Conservation (phyloP, 2,113 vertebrate genomes). For the Poeciliopsis occidentalis region DNA sequence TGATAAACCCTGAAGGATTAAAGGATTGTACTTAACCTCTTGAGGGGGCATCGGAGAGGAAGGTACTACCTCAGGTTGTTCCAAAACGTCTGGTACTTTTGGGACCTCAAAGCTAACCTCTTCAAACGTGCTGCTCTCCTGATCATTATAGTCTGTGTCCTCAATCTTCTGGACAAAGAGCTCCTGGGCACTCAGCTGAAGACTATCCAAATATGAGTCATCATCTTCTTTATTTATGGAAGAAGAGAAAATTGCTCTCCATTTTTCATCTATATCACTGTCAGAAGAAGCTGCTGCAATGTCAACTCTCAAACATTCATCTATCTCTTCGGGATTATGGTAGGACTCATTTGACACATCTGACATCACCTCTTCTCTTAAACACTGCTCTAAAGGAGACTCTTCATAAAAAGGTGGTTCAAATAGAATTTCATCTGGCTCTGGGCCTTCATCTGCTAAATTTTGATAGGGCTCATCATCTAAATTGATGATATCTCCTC, state of each 20-base stretch:
- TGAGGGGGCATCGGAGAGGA: slow-evolving; percentile 45
- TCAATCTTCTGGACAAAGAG: slow-evolving; percentile 80
- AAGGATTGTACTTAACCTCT: slow-evolving; percentile 72
- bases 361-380: slow-evolving; percentile 75
- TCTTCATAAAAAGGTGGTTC: slow-evolving; percentile 56
- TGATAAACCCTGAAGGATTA: slow-evolving; percentile 71
- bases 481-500: slow-evolving; percentile 18
- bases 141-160: slow-evolving; percentile 45
- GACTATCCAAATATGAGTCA: slow-evolving; percentile 80
- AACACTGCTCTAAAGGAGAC: slow-evolving; percentile 66
- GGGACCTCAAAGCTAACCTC: slow-evolving; percentile 57
- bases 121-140: slow-evolving; percentile 35
- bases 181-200: slow-evolving; percentile 79
- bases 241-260: slow-evolving; percentile 83
- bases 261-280: slow-evolving; percentile 79
- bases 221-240: slow-evolving; percentile 84
- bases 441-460: slow-evolving; percentile 38
- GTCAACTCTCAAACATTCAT: slow-evolving; percentile 75
- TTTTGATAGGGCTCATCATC: slow-evolving; percentile 47
- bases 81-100: slow-evolving; percentile 64
- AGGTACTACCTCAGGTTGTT: slow-evolving; percentile 64
- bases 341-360: slow-evolving; percentile 76
- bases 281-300: slow-evolving; percentile 76
- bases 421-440: slow-evolving; percentile 36
- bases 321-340: slow-evolving; percentile 71